Conservation (phyloP, 2,113 vertebrate species). For the Bubo blakistoni region DNA sequence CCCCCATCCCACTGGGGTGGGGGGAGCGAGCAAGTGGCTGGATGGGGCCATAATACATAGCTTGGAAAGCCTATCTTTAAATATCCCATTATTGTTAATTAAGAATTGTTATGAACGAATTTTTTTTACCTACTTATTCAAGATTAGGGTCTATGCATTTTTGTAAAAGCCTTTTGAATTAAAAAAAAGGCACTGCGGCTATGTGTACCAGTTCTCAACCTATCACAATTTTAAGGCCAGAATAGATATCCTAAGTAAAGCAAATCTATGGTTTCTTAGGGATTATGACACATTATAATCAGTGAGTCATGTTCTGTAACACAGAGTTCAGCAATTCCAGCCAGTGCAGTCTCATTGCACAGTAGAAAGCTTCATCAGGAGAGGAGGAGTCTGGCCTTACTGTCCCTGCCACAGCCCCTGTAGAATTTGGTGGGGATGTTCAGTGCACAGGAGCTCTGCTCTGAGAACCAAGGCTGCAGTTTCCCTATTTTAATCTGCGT, state of each 20-base stretch:
- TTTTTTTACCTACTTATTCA: background rate
- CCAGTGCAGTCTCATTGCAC: background rate
- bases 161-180: background rate
- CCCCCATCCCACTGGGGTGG: fast-evolving
- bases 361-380: background rate
- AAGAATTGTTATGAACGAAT: background rate
- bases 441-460: background rate
- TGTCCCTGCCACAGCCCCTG: background rate
- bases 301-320: background rate
- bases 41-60: fast-evolving
- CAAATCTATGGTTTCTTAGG: background rate
- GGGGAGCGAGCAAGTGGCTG: fast-evolving
- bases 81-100: background rate
- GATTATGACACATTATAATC: background rate
- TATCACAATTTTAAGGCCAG: background rate
- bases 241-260: background rate
- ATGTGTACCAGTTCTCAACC: background rate
- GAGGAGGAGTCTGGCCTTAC: background rate
- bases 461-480: background rate
- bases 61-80: background rate
- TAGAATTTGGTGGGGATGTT: background rate
- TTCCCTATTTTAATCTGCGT: background rate
- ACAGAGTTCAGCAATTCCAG: background rate
- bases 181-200: background rate
- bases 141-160: background rate